These are phyloP conservation scores for Mylabris phalerata DNA, from an alignment of 1,140 invertebrate genomes.

Conservation along the genomic window DNA sequence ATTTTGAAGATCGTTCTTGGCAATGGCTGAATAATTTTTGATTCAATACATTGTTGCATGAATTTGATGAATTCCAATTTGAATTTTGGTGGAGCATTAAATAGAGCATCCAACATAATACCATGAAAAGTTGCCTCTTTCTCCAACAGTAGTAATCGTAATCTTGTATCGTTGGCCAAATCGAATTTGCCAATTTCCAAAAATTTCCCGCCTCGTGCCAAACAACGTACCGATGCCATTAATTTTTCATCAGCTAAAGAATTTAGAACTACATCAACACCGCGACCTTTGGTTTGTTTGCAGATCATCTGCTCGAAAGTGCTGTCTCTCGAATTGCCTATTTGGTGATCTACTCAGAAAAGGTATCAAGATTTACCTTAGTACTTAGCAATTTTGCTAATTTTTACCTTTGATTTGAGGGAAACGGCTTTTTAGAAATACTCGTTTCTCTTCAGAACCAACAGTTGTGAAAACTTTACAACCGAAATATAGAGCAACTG, in stretches of 20 bases:
- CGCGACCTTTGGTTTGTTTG: conserved; percentile 51
- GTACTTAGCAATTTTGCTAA: no score
- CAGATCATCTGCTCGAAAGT: conserved; percentile 55
- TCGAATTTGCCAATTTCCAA: conserved; percentile 76
- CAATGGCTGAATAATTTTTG: conserved; percentile 78
- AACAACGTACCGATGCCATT: conserved; percentile 67
- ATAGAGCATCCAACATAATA: conserved; percentile 70
- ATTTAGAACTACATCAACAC: conserved; percentile 63
- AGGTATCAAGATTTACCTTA: no score
- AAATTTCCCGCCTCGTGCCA: conserved; percentile 61
- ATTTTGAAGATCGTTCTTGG: conserved; percentile 60
- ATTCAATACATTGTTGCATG: conserved; percentile 74
- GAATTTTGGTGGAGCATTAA: conserved; percentile 46
- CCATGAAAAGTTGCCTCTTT: conserved; percentile 84
- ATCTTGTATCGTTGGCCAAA: conserved; percentile 54
- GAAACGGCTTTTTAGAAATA: conserved; percentile 64
- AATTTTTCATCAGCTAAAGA: conserved; percentile 62
- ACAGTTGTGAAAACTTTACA: conserved; percentile 71
- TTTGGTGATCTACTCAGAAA: conserved; percentile 34
- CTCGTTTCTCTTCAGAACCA: conserved; percentile 64
- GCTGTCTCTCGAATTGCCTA: conserved; percentile 56
- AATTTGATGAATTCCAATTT: conserved; percentile 39
- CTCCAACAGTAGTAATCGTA: conserved; percentile 70
- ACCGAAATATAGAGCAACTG: conserved; percentile 63
- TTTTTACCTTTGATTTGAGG: conserved; percentile 46